phyloP scores from a whole-genome alignment of 2,797 vertebrate species.

The Etheostoma nigrum region DNA sequence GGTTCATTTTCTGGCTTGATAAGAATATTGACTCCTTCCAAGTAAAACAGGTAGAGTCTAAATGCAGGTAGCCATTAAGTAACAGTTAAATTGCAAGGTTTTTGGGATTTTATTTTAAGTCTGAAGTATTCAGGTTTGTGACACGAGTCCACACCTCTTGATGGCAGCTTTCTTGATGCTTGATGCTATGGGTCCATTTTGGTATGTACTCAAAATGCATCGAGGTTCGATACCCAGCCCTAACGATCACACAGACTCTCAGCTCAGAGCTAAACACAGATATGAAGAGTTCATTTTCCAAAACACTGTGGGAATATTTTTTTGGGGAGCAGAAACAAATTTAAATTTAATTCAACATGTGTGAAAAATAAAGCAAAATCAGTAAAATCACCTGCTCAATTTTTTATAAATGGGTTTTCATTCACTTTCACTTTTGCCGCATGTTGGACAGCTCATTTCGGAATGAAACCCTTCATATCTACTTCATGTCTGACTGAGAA shows the following conservation, averaged over 20 bases:
- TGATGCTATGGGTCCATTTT: background rate
- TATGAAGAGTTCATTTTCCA: slow-evolving; percentile 52
- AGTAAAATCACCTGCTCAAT: slow-evolving; percentile 32
- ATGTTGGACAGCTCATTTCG: slow-evolving; percentile 46
- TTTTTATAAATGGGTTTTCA: slow-evolving; percentile 13
- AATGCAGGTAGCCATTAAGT: background rate
- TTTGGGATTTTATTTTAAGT: background rate
- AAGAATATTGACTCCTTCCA: background rate
- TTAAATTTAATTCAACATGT: slow-evolving; percentile 28
- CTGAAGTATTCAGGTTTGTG: background rate
- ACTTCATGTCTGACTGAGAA: slow-evolving; percentile 55
- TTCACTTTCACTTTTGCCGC: slow-evolving; percentile 18
- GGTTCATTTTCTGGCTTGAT: background rate
- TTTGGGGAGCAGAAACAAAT: slow-evolving; percentile 7
- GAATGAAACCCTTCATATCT: slow-evolving; percentile 62
- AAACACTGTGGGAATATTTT: slow-evolving; percentile 25
- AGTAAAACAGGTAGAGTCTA: background rate
- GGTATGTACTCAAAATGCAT: background rate
- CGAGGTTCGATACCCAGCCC: slow-evolving; percentile 40
- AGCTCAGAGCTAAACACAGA: slow-evolving; percentile 46
- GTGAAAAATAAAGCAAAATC: slow-evolving; percentile 39
- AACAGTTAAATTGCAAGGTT: background rate
- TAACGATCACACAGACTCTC: slow-evolving; percentile 20
- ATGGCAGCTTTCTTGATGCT: background rate
- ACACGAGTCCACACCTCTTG: background rate